Base-by-base conservation (phyloP, 2,113 vertebrate genomes). In the Spheniscus mendiculus region DNA sequence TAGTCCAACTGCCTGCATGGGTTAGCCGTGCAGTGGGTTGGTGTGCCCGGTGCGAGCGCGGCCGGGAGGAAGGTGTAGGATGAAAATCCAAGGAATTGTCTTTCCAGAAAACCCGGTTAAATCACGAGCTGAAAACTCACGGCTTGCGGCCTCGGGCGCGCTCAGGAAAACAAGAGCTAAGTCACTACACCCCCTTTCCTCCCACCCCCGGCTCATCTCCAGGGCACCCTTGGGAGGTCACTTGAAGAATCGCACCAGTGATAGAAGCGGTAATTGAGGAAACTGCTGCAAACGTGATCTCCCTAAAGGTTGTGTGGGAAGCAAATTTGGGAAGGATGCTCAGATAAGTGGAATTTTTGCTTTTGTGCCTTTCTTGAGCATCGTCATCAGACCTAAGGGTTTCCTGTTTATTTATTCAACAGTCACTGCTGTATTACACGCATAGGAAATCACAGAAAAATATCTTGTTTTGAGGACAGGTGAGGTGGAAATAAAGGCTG, bases 251-350 rank as follows among this genome's bases (percentile, higher is more conserved):
- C 1, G 0, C 61, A 53, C 38, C 87, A 63, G 84, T 84, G 87
- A 89, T 73, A 58, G 92, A 87, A 55, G 47, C 34, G 2, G 83
- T 96, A 74, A 96, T 95, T 90, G 95, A 96, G 94, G 95, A 95
- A 96, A 95, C 80, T 71, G 96, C 44, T 95, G 93, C 80, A 96
- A 95, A 94, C 29, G 69, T 95, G 96, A 70, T 95, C 83, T 97
- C 96, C 96, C 90, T 40, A 89, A 95, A 95, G 92, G 92, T 96
- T 94, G 97, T 92, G 90, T 89, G 92, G 89, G 94, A 95, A 97
- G 96, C 62, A 90, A n/a, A 69, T 62, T 86, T 96, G 96, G 95
- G 96, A 97, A 93, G 91, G 92, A 81, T 89, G 95, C 94, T 93
- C 94, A 78, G 77, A 52, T 55, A 74, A 84, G 83, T 95, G 91